phyloP scores from a whole-genome alignment of 2,888 invertebrate genomes.

The Spatulosminthurus flaviceps region DNA sequence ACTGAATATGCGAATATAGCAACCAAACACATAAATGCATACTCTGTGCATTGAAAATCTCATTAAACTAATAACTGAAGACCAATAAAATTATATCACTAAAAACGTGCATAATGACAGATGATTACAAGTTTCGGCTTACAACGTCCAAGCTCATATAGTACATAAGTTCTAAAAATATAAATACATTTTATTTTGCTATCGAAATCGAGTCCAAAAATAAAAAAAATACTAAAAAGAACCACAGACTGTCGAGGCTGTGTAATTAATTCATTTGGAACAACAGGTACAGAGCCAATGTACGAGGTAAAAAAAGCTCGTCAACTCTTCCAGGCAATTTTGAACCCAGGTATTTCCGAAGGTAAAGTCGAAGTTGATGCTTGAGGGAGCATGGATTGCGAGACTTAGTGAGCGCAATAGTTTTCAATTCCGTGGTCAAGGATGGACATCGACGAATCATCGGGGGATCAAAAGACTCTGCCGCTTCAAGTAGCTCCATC shows the following conservation, averaged over 20 bases:
- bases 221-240: conserved; percentile 16
- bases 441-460: conserved; percentile 79
- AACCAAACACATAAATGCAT: too few relatives aligned
- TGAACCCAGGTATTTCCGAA: conserved; percentile 72
- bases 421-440: conserved; percentile 74
- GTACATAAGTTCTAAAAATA: not conserved
- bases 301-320: conserved; percentile 74
- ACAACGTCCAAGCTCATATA: not conserved
- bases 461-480: conserved; percentile 80
- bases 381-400: conserved; percentile 75
- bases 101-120: too few relatives aligned
- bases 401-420: conserved; percentile 74
- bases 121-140: not conserved
- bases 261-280: conserved; percentile 70
- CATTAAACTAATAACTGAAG: too few relatives aligned
- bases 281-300: conserved; percentile 75
- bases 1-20: too few relatives aligned
- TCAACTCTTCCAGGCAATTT: conserved; percentile 71
- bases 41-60: too few relatives aligned
- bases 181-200: conserved; percentile 4
- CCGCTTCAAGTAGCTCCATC: conserved; percentile 74
- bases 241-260: not conserved
- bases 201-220: conserved; percentile 15
- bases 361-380: conserved; percentile 73
- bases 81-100: too few relatives aligned